phyloP scores from a whole-genome alignment of 2,113 vertebrate genomes.

The Ailurus styani region DNA sequence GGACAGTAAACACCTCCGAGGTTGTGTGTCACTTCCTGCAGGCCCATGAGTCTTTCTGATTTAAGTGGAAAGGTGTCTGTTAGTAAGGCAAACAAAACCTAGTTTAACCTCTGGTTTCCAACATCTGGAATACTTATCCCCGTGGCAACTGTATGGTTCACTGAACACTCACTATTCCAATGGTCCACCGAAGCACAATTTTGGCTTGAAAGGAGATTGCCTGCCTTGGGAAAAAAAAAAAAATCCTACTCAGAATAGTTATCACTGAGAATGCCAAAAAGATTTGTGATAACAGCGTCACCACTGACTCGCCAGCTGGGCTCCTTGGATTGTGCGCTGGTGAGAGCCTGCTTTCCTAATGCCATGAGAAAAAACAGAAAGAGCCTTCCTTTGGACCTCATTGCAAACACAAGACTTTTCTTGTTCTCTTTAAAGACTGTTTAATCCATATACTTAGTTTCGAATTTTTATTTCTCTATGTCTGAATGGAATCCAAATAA shows the following conservation, averaged over 20 bases:
- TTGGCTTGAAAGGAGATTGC: background rate
- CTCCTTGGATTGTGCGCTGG: background rate
- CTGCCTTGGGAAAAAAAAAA: background rate
- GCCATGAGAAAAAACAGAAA: background rate
- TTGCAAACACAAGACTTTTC: background rate
- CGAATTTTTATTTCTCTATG: background rate
- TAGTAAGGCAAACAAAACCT: constrained; percentile 60
- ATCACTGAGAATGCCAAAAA: background rate
- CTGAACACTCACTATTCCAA: constrained; percentile 30
- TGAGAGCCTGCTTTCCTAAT: background rate
- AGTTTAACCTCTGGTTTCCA: constrained; percentile 47
- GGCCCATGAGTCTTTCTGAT: constrained; percentile 40
- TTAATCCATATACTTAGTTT: constrained; percentile 18
- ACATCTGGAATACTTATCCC: constrained; percentile 68
- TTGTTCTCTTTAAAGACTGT: background rate
- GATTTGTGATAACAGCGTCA: background rate
- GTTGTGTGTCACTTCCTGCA: constrained; percentile 61
- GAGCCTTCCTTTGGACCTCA: background rate
- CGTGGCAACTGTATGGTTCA: background rate
- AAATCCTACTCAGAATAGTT: background rate
- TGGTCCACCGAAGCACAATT: background rate
- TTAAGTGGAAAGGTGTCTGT: constrained; percentile 59
- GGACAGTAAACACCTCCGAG: constrained; percentile 56
- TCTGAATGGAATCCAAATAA: constrained; percentile 28
- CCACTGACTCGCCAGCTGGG: background rate